Conservation (phyloP, 2,113 vertebrate species). For the Lamprologus sp. region DNA sequence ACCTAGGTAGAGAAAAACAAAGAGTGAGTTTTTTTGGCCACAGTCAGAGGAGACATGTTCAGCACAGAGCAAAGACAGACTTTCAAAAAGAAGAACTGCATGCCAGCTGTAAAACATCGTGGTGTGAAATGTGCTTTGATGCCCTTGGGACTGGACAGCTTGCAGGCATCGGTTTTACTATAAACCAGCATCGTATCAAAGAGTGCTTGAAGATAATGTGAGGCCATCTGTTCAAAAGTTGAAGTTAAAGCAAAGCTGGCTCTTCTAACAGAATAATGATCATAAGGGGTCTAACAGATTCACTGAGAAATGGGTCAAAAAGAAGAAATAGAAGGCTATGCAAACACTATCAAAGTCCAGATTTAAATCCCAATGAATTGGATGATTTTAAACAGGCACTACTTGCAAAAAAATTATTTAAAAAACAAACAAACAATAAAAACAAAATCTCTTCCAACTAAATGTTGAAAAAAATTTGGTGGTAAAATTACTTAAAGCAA, state of each 20-base stretch:
- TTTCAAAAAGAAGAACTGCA: neutral
- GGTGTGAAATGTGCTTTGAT: neutral
- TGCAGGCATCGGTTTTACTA: neutral
- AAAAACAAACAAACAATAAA: neutral
- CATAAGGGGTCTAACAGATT: neutral
- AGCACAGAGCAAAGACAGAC: neutral
- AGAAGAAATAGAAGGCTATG: neutral
- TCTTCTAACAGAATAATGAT: neutral
- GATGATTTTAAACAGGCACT: neutral
- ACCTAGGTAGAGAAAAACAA: neutral
- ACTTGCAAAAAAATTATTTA: neutral
- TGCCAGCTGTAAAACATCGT: neutral
- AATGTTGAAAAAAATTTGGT: neutral
- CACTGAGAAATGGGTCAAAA: neutral
- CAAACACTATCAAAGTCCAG: neutral
- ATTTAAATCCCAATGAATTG: neutral
- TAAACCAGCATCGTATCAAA: neutral
- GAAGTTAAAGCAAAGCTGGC: neutral
- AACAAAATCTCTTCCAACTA: neutral
- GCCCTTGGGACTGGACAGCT: neutral
- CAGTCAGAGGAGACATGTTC: neutral
- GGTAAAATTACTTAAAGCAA: neutral
- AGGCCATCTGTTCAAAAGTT: neutral
- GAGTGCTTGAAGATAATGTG: neutral
- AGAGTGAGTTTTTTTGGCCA: neutral